Evolutionary conservation across 2,888 invertebrate species (phyloP).

Genomic region (Pseudococcus longispinus): DNA sequence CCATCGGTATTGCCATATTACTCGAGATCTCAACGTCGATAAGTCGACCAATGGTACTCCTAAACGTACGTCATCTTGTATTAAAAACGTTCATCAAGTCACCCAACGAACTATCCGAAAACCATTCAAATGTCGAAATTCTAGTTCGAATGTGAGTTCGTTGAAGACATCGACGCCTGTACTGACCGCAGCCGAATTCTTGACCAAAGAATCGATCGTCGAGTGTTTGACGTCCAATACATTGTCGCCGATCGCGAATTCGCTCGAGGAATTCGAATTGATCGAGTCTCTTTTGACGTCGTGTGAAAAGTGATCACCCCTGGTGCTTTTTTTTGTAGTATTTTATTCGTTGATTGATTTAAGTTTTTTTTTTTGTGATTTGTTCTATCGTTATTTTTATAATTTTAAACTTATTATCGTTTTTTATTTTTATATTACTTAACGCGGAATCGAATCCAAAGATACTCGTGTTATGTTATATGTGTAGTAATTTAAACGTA

Average conservation of each 20-base stretch:
- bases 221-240: not conserved
- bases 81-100: not conserved
- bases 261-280: conserved; percentile 56
- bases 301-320: not conserved
- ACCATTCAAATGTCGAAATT: not conserved
- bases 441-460: conserved; percentile 9
- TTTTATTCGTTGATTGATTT: not conserved
- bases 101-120: not conserved
- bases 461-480: not conserved
- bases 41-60: not conserved
- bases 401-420: conserved; percentile 3
- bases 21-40: not conserved
- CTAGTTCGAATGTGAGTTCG: not conserved
- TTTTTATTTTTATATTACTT: not conserved
- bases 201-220: not conserved
- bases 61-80: not conserved
- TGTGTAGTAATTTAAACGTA: not conserved
- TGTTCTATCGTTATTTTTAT: not conserved
- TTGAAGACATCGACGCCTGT: conserved; percentile 42
- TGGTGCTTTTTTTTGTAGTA: not conserved
- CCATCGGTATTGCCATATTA: not conserved
- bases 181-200: not conserved
- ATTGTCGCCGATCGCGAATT: not conserved
- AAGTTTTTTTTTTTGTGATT: not conserved
- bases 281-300: conserved; percentile 36